These are phyloP conservation scores for Carterocephalus palaemon DNA, from an alignment of 2,888 invertebrate genomes.

Conservation along the genomic window DNA sequence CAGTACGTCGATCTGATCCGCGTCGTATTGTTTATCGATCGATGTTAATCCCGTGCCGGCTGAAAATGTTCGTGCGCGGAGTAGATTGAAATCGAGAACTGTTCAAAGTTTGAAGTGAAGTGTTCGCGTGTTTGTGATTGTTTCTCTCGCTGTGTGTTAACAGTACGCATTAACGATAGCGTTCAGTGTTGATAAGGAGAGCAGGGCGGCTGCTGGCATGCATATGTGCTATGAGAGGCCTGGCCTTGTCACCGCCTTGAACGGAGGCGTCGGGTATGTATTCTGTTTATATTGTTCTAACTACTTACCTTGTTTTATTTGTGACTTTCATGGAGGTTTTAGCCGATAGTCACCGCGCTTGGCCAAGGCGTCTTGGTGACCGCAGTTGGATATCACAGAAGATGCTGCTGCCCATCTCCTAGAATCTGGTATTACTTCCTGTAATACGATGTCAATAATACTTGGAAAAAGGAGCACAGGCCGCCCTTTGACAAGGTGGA, in stretches of 20 bases:
- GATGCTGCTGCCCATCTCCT: too few relatives aligned
- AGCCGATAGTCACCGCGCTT: not conserved
- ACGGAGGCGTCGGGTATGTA: constrained; percentile 69
- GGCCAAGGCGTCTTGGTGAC: too few relatives aligned
- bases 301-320: not conserved
- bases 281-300: not conserved
- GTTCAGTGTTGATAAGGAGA: constrained; percentile 47
- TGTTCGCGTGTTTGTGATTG: constrained; percentile 30
- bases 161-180: constrained; percentile 39
- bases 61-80: constrained; percentile 70
- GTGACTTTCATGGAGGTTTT: not conserved
- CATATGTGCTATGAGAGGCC: constrained; percentile 76
- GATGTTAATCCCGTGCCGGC: constrained; percentile 34
- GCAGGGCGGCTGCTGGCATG: constrained; percentile 62
- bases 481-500: too few relatives aligned
- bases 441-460: too few relatives aligned
- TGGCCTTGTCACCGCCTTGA: constrained; percentile 67
- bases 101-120: constrained; percentile 29
- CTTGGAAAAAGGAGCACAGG: too few relatives aligned
- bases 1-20: constrained; percentile 35
- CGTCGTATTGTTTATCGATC: constrained; percentile 36
- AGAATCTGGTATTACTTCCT: too few relatives aligned
- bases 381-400: too few relatives aligned
- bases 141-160: constrained; percentile 35
- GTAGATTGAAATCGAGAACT: constrained; percentile 51